These are phyloP conservation scores for Kryptolebias ocellatus DNA, from an alignment of 2,797 vertebrate species.

Conservation along the genomic window DNA sequence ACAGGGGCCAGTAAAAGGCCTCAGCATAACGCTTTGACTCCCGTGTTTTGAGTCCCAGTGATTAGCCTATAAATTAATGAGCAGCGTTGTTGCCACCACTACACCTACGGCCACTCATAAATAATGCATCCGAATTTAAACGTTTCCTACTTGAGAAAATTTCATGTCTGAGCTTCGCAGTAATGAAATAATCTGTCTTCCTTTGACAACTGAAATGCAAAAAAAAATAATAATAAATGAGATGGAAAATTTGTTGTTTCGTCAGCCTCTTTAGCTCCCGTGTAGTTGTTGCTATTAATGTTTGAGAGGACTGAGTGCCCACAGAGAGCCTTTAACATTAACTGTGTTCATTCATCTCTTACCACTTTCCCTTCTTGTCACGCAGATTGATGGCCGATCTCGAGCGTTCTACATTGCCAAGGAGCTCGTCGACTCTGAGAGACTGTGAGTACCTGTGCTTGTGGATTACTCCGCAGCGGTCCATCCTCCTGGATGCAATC, in stretches of 20 bases:
- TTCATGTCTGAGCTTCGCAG: constrained; percentile 57
- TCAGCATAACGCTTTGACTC: constrained; percentile 62
- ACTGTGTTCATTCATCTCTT: constrained; percentile 68
- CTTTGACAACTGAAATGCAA: constrained; percentile 71
- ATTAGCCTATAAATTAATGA: constrained; percentile 82
- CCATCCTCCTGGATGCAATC: neutral
- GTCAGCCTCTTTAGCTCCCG: constrained; percentile 16
- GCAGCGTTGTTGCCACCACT: constrained; percentile 68
- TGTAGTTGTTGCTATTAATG: constrained; percentile 49
- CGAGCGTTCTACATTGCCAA: constrained; percentile 90
- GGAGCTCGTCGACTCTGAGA: constrained; percentile 92
- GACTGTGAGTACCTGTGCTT: constrained; percentile 84
- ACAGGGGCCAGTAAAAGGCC: constrained; percentile 60
- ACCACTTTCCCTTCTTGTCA: constrained; percentile 56
- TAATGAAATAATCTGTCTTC: constrained; percentile 84
- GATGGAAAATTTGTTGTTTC: constrained; percentile 31
- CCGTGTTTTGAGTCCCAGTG: constrained; percentile 67
- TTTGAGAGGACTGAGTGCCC: constrained; percentile 50
- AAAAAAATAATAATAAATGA: constrained; percentile 18
- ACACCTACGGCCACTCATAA: constrained; percentile 70
- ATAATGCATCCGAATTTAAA: constrained; percentile 81
- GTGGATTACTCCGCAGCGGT: constrained; percentile 14
- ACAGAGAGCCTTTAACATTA: constrained; percentile 66
- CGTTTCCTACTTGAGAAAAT: constrained; percentile 63
- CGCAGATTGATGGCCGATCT: constrained; percentile 91